Percentiles rank a stretch among this genome's conserved stretches.
Conservation (phyloP, 2,113 vertebrate species). For the Heterotis niloticus region DNA sequence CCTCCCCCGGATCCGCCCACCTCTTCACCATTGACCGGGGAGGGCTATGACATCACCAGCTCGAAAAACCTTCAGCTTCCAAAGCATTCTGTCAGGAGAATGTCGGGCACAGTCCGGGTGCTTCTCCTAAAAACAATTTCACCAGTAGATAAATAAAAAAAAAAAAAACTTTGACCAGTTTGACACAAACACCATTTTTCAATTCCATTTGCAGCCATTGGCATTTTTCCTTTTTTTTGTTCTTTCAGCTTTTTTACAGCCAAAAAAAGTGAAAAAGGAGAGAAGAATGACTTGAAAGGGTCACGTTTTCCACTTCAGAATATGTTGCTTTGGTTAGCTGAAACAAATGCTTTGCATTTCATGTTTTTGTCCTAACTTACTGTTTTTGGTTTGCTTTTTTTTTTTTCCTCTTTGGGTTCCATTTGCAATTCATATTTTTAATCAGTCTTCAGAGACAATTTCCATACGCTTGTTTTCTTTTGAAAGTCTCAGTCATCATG, state of each 20-base stretch:
- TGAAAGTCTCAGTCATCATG: constrained; percentile 18
- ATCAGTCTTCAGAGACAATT: not conserved
- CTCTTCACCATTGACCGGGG: constrained; percentile 26
- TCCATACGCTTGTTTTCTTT: constrained; percentile 43
- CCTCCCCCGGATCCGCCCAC: constrained; percentile 20
- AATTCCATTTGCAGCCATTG: constrained; percentile 23
- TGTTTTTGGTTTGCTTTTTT: constrained; percentile 54
- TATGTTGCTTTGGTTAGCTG: constrained; percentile 48
- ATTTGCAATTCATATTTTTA: constrained; percentile 59
- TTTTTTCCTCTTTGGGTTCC: constrained; percentile 37
- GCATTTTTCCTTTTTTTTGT: constrained; percentile 13
- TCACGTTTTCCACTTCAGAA: not conserved
- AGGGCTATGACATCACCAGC: constrained; percentile 33
- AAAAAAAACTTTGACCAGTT: not conserved
- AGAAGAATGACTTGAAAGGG: constrained; percentile 15
- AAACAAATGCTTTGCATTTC: constrained; percentile 43
- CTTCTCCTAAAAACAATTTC: not conserved
- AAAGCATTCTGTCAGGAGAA: constrained; percentile 35
- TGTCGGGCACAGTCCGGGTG: not conserved
- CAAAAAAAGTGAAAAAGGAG: constrained; percentile 3
- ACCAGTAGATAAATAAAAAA: not conserved
- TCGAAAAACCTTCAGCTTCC: constrained; percentile 45
- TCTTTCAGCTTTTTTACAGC: not conserved
- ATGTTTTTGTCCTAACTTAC: constrained; percentile 40
- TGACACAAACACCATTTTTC: not conserved